A percentile compares a stretch with the other conserved stretches of the same genome.
Conservation (phyloP, 2,888 invertebrate genomes). For the Chrysina gloriosa region DNA sequence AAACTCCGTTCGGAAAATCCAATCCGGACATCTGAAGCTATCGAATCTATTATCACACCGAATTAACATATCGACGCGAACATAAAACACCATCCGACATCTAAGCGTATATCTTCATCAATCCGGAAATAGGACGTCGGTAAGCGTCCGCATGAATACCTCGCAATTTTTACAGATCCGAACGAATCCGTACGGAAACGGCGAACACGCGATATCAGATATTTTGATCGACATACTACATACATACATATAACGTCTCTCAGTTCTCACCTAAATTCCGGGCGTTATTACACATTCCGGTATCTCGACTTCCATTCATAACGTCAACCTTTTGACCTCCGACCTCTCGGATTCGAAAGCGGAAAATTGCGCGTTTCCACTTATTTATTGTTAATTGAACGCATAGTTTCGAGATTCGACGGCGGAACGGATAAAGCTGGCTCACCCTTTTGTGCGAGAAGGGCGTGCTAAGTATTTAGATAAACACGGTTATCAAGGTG, state of each 20-base stretch:
- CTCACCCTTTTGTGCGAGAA: slow-evolving; percentile 15
- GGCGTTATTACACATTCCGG: slow-evolving; percentile 42
- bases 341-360: slow-evolving; percentile 15
- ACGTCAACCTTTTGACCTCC: neutral
- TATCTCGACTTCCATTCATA: slow-evolving; percentile 31
- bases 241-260: slow-evolving; percentile 38
- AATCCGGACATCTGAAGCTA: neutral
- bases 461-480: slow-evolving; percentile 3
- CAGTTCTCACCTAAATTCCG: slow-evolving; percentile 42
- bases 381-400: slow-evolving; percentile 32
- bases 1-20: neutral
- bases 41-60: neutral
- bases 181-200: slow-evolving; percentile 14
- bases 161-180: slow-evolving; percentile 31
- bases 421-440: neutral
- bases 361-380: neutral
- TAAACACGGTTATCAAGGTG: too few species aligned
- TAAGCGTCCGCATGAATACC: neutral
- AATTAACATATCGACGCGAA: slow-evolving; percentile 25
- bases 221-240: slow-evolving; percentile 41
- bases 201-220: slow-evolving; percentile 39
- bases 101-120: slow-evolving; percentile 22
- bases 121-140: slow-evolving; percentile 8
- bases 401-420: slow-evolving; percentile 18
- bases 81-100: slow-evolving; percentile 23